Evolutionary conservation across 2,113 vertebrate species (phyloP).

Genomic region (Dendropsophus ebraccatus): DNA sequence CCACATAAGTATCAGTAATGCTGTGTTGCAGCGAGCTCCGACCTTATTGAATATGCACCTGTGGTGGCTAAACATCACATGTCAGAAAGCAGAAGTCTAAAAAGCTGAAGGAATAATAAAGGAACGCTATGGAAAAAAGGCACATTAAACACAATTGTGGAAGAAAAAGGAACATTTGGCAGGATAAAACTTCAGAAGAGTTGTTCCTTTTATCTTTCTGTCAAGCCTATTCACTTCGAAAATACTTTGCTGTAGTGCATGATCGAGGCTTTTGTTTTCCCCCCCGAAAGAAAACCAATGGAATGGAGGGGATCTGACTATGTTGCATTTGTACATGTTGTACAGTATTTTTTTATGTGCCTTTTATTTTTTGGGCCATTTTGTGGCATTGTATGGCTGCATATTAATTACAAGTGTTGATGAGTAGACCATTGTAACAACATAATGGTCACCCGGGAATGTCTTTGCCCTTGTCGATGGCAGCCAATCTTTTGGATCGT

Average conservation of each 20-base stretch:
- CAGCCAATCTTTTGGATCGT: too few species aligned
- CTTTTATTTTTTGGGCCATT: background rate
- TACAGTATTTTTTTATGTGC: slow-evolving; percentile 38
- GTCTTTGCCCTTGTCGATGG: background rate
- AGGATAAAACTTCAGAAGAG: slow-evolving; percentile 55
- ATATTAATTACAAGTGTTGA: background rate
- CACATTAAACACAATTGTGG: slow-evolving; percentile 55
- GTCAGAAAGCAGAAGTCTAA: slow-evolving; percentile 54
- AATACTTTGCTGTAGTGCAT: slow-evolving; percentile 4
- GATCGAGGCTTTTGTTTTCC: slow-evolving; percentile 38
- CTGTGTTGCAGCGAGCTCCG: slow-evolving; percentile 39
- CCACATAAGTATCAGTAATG: slow-evolving; percentile 59
- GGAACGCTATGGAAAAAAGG: slow-evolving; percentile 48
- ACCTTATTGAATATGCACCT: slow-evolving; percentile 58
- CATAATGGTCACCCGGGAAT: background rate
- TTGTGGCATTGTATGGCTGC: background rate
- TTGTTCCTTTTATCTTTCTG: slow-evolving; percentile 58
- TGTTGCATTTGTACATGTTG: too few species aligned
- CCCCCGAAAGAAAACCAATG: too few species aligned
- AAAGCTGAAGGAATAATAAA: slow-evolving; percentile 55
- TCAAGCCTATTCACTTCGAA: slow-evolving; percentile 53
- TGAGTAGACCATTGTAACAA: background rate
- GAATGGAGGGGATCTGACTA: too few species aligned
- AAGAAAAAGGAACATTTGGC: slow-evolving; percentile 56
- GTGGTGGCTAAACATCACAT: slow-evolving; percentile 58